Evolutionary conservation across 2,113 vertebrate genomes (phyloP).

Genomic region (Solea solea): DNA sequence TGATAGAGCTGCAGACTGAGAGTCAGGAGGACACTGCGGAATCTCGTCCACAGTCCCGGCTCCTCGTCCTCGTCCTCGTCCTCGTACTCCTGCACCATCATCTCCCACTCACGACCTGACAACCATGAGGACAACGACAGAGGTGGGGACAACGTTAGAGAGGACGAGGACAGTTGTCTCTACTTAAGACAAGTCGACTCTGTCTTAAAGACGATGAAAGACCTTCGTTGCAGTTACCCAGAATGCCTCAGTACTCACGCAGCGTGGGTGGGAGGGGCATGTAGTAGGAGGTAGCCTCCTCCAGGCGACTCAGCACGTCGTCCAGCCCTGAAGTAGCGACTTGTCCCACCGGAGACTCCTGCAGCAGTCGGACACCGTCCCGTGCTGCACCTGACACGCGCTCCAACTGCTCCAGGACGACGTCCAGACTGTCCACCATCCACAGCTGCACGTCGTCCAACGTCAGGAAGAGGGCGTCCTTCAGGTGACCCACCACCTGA

Average conservation of each 20-base stretch:
- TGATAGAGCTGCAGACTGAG: constrained; percentile 74
- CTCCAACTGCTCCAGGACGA: constrained; percentile 53
- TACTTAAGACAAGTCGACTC: neutral
- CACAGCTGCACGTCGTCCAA: constrained; percentile 74
- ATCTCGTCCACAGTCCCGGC: constrained; percentile 67
- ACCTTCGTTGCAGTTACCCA: neutral
- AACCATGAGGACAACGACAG: neutral
- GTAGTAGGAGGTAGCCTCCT: constrained; percentile 69
- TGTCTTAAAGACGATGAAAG: too few species aligned
- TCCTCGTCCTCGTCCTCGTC: constrained; percentile 71
- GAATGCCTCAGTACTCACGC: constrained; percentile 64
- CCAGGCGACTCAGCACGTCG: constrained; percentile 70
- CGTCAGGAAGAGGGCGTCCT: constrained; percentile 67
- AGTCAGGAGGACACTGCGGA: constrained; percentile 68
- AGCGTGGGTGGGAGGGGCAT: constrained; percentile 71
- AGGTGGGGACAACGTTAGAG: neutral
- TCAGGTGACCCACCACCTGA: constrained; percentile 74
- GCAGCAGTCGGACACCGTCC: constrained; percentile 33
- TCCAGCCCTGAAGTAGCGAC: constrained; percentile 53
- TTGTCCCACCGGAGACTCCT: constrained; percentile 53
- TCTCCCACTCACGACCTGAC: constrained; percentile 74
- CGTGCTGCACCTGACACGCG: neutral
- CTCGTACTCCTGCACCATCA: constrained; percentile 64
- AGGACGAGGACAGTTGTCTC: too few species aligned
- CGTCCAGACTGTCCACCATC: constrained; percentile 62